Evolutionary conservation across 1,140 invertebrate species (phyloP).

Genomic region (Drosophila murphyi): DNA sequence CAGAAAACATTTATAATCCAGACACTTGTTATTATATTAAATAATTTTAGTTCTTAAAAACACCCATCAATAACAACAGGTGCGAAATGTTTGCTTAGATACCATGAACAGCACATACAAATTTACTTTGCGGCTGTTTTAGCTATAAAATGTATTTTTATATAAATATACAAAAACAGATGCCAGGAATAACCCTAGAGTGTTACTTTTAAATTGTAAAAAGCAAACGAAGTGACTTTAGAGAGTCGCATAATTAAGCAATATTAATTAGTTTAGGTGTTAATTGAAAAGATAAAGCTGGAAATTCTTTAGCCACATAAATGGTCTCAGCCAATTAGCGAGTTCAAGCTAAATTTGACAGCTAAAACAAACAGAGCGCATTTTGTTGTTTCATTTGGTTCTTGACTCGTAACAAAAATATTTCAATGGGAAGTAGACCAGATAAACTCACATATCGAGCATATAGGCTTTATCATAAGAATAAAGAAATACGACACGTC

Average conservation of each 20-base stretch:
- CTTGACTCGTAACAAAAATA: not conserved
- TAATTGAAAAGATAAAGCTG: not conserved
- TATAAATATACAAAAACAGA: conserved; percentile 22
- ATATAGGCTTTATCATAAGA: conserved; percentile 4
- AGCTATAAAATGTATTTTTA: conserved; percentile 12
- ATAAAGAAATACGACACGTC: not conserved
- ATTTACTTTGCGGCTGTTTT: conserved; percentile 24
- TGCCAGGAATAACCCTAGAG: not conserved
- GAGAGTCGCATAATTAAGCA: conserved; percentile 17
- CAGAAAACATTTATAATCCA: not conserved
- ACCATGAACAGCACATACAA: conserved; percentile 14
- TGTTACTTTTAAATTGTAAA: too few relatives aligned
- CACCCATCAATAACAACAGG: conserved; percentile 23
- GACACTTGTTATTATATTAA: not conserved
- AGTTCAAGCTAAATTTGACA: conserved; percentile 42
- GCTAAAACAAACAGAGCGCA: conserved; percentile 7
- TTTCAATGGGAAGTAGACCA: conserved; percentile 6
- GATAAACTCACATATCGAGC: conserved; percentile 8
- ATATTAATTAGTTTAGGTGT: conserved; percentile 17
- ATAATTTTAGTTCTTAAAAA: conserved; percentile 9
- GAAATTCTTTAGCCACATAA: conserved; percentile 11
- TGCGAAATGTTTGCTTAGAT: conserved; percentile 27
- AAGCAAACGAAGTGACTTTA: not conserved
- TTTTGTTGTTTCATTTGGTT: conserved; percentile 3
- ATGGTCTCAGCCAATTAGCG: conserved; percentile 40